phyloP scores from a whole-genome alignment of 2,113 vertebrate genomes.

The Rhegmatorhina hoffmannsi region DNA sequence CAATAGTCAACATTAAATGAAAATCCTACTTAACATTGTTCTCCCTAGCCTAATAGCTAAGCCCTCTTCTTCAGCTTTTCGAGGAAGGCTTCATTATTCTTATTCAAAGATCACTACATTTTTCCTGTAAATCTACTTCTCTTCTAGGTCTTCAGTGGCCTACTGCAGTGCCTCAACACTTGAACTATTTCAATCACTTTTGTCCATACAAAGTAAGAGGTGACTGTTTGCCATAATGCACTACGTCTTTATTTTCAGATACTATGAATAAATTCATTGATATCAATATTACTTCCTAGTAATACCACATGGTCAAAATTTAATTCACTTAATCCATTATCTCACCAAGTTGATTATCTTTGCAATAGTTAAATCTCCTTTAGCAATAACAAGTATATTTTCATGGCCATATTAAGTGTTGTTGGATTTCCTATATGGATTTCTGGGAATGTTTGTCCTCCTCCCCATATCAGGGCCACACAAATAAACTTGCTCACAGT shows the following conservation, averaged over 20 bases:
- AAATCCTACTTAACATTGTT: constrained; percentile 12
- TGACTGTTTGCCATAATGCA: background rate
- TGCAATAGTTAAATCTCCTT: background rate
- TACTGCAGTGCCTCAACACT: background rate
- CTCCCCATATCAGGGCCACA: background rate
- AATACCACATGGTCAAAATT: background rate
- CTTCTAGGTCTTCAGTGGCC: background rate
- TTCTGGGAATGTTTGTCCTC: background rate
- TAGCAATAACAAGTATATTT: background rate
- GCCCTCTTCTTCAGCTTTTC: background rate
- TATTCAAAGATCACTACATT: background rate
- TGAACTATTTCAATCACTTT: background rate
- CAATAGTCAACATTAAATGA: background rate
- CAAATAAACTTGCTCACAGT: background rate
- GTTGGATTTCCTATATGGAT: background rate
- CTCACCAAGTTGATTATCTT: background rate
- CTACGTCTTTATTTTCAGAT: background rate
- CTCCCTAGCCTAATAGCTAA: background rate
- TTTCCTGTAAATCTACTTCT: background rate
- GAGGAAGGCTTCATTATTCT: background rate
- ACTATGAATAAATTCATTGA: background rate
- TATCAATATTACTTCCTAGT: background rate
- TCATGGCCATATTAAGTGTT: background rate
- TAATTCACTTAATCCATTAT: background rate
- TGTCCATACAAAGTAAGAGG: background rate